Evolutionary conservation across 1,140 invertebrate genomes (phyloP), one percentile per base, ranked within the genome.

Genomic region (Philaenus spumarius): DNA sequence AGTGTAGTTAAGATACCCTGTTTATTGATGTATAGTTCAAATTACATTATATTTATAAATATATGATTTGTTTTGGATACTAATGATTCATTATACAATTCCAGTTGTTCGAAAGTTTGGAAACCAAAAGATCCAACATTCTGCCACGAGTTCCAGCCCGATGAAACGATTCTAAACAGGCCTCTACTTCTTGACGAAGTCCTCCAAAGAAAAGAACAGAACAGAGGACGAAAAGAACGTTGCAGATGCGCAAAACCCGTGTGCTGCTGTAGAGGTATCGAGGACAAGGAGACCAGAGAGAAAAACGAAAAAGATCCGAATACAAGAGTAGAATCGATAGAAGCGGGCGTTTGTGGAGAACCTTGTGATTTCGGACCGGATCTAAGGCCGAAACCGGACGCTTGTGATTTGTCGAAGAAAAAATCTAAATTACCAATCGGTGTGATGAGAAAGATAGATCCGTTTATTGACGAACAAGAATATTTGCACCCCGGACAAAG

Each of bases 51-150:
- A 45, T n/a, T 12, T 45, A 19, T 9, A 45, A 17, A n/a, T 6
- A 12, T 45, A 17, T 45, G 19, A 19, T 45, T 17, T 45, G 7
- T 45, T n/a, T n/a, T 45, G 7, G 7, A 9, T 19, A n/a, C 20
- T 48, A 7, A 11, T 45, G 15, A 14, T 34, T 51, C 24, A 11
- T 48, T 51, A 14, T 19, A n/a, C n/a, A n/a, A n/a, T n/a, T n/a
- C n/a, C n/a, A 53, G 50, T 22, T 53, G 50, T 39, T 35, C 50
- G 6, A 37, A 37, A 39, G 20, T 19, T 2, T 53, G 50, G 50
- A 3, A 12, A 17, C 50, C 50, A n/a, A 39, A 39, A 39, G 50
- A 53, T 53, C 35, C 50, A 37, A 14, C 1, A 1, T 53, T 53
- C 20, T 39, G 22, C 34, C 2, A 17, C 19, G 50, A 53, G 17